These are phyloP conservation scores for Austrolebias charrua DNA, from an alignment of 2,797 vertebrate species.

Conservation along the genomic window DNA sequence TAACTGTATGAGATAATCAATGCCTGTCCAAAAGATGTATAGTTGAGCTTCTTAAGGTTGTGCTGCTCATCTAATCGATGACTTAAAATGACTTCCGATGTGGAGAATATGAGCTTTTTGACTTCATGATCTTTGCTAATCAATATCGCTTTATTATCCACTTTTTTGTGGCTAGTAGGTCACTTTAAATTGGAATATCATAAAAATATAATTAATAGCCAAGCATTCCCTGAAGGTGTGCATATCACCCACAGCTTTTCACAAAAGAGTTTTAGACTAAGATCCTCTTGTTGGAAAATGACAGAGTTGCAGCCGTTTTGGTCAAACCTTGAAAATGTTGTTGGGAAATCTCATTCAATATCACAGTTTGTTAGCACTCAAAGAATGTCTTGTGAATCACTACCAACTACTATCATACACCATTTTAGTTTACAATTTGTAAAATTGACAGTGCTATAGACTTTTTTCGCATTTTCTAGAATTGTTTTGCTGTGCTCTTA, in stretches of 20 bases:
- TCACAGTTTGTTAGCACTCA: too few relatives aligned
- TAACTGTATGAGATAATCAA: conserved; percentile 67
- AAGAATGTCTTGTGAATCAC: too few relatives aligned
- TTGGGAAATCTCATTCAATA: too few relatives aligned
- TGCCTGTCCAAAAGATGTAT: conserved; percentile 70
- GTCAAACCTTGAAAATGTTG: too few relatives aligned
- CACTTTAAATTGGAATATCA: conserved; percentile 20
- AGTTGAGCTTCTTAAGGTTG: conserved; percentile 47
- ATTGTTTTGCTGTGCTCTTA: too few relatives aligned
- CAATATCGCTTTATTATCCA: conserved; percentile 44
- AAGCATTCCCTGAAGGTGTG: not conserved
- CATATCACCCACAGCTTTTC: not conserved
- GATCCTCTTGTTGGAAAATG: too few relatives aligned
- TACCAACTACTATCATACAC: too few relatives aligned
- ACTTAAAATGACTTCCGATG: conserved; percentile 52
- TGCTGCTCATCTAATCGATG: conserved; percentile 47
- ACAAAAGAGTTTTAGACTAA: too few relatives aligned
- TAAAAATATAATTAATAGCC: not conserved
- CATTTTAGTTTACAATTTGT: too few relatives aligned
- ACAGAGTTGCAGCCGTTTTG: too few relatives aligned
- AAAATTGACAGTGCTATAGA: too few relatives aligned
- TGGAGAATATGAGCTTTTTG: conserved; percentile 37
- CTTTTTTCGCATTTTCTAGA: too few relatives aligned
- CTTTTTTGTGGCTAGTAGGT: conserved; percentile 7
- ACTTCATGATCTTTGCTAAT: conserved; percentile 27